These are phyloP conservation scores for Lacanobia oleracea DNA, from an alignment of 2,888 invertebrate genomes.

Conservation along the genomic window DNA sequence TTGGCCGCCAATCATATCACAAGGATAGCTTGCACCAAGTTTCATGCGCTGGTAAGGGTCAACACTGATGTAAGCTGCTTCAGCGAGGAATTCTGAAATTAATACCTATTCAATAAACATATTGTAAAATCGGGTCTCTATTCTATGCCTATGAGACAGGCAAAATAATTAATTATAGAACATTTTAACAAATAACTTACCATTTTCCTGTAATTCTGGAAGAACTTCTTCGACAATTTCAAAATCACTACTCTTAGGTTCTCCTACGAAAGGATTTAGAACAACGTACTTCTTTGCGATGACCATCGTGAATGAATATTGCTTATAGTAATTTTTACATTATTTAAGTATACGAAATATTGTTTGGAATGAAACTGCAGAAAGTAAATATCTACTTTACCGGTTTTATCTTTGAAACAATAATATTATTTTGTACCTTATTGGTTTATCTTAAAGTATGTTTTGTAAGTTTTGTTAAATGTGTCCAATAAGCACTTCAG, in stretches of 20 bases:
- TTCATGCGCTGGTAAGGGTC: conserved; percentile 91
- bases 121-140: neutral
- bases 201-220: conserved; percentile 91
- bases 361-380: conserved; percentile 5
- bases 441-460: neutral
- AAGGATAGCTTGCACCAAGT: conserved; percentile 81
- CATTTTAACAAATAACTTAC: conserved; percentile 81
- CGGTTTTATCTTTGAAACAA: conserved; percentile 18
- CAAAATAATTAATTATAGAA: neutral
- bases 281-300: conserved; percentile 91
- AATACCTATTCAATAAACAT: neutral
- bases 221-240: conserved; percentile 91
- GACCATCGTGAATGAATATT: conserved; percentile 80
- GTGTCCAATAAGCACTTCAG: neutral
- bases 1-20: conserved; percentile 93
- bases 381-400: neutral
- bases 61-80: conserved; percentile 93
- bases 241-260: conserved; percentile 91
- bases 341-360: neutral
- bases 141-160: neutral
- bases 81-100: conserved; percentile 90
- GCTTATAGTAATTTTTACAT: neutral
- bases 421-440: conserved; percentile 10
- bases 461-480: neutral
- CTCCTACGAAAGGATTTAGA: conserved; percentile 90